Percentiles rank a stretch among this genome's conserved stretches.
phyloP scores from a whole-genome alignment of 2,888 invertebrate species.

The Drosophila greeni region DNA sequence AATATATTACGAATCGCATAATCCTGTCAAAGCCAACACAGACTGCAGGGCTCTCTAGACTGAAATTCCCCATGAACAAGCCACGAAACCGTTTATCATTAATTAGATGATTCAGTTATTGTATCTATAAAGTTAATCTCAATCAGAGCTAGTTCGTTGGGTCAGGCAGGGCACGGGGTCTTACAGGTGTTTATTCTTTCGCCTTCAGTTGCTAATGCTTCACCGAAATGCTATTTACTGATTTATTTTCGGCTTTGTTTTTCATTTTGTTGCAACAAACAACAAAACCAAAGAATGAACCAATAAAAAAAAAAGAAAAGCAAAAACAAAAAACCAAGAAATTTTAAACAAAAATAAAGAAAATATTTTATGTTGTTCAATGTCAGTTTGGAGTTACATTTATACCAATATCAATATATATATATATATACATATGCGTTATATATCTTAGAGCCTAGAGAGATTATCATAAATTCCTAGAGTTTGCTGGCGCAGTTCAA shows the following conservation, averaged over 20 bases:
- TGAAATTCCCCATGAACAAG: conserved; percentile 9
- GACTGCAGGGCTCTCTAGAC: conserved; percentile 6
- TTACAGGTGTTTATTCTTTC: conserved; percentile 22
- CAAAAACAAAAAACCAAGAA: conserved; percentile 26
- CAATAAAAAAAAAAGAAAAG: conserved; percentile 33
- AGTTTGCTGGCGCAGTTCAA: conserved; percentile 53
- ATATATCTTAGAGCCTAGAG: conserved; percentile 48
- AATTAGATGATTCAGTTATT: conserved; percentile 21
- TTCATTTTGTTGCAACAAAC: conserved; percentile 46
- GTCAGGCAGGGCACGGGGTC: not conserved
- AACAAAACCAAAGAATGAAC: conserved; percentile 23
- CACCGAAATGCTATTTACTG: conserved; percentile 47
- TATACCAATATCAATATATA: conserved; percentile 51
- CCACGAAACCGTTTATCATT: conserved; percentile 4
- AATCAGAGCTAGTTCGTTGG: conserved; percentile 1
- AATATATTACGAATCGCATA: conserved; percentile 9
- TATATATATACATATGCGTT: conserved; percentile 68
- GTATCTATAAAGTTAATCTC: conserved; percentile 1
- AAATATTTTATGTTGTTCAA: conserved; percentile 74
- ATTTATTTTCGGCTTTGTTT: conserved; percentile 50
- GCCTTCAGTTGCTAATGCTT: conserved; percentile 35
- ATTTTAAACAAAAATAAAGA: conserved; percentile 50
- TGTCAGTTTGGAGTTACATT: conserved; percentile 74
- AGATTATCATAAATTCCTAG: conserved; percentile 55
- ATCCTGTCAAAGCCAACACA: conserved; percentile 5